phyloP scores from a whole-genome alignment of 2,113 vertebrate species.

The Mionectes macconnelli region DNA sequence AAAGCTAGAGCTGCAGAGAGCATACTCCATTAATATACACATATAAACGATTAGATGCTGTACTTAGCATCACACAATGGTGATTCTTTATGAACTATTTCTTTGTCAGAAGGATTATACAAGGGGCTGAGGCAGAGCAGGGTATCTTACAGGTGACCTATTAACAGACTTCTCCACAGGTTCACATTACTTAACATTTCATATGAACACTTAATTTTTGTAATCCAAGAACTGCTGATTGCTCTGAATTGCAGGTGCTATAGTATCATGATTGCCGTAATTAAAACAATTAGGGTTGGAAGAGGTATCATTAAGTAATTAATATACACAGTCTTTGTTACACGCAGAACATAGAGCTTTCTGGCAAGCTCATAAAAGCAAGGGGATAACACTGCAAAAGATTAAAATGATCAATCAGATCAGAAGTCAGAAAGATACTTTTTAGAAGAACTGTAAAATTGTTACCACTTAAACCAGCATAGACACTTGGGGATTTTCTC shows the following conservation, averaged over 20 bases:
- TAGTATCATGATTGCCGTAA: conserved; percentile 17
- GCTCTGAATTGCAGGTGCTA: conserved; percentile 47
- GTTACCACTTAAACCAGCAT: neutral
- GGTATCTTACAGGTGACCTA: neutral
- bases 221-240: conserved; percentile 34
- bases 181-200: conserved; percentile 20
- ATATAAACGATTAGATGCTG: neutral
- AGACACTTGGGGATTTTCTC: neutral
- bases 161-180: neutral
- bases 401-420: neutral
- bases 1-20: neutral
- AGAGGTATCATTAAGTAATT: conserved; percentile 45
- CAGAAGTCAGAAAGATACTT: neutral
- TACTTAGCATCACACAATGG: neutral
- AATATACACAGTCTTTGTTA: conserved; percentile 14
- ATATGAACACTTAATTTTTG: conserved; percentile 1
- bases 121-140: neutral
- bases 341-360: neutral
- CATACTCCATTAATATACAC: neutral
- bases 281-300: conserved; percentile 57
- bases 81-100: neutral
- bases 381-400: neutral
- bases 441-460: neutral
- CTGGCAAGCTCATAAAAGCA: neutral
- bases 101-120: neutral